Conservation (phyloP, 2,888 invertebrate genomes). For the Andricus curvator region DNA sequence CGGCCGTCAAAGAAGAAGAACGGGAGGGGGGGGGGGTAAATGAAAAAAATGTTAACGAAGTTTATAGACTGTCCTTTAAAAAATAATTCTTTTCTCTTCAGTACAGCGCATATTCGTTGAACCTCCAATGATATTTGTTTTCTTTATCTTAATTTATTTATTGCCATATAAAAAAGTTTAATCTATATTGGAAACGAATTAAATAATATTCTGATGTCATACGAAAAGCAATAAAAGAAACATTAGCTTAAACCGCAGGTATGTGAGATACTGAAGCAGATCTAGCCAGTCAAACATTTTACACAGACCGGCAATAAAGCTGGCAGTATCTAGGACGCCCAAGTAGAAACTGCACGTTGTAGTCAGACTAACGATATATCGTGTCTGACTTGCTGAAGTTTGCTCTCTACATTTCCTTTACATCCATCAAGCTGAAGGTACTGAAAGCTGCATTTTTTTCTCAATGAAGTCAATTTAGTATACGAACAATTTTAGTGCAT, state of each 20-base stretch:
- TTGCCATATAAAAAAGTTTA: background rate
- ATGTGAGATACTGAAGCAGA: background rate
- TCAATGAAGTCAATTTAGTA: background rate
- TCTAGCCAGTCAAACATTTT: background rate
- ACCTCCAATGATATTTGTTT: background rate
- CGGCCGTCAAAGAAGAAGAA: too few species aligned
- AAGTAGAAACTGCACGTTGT: conserved; percentile 23
- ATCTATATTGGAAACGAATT: background rate
- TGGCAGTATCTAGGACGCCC: conserved; percentile 10
- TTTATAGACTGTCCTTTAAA: too few species aligned
- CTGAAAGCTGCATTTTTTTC: conserved; percentile 6
- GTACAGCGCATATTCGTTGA: background rate
- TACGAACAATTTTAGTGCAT: background rate
- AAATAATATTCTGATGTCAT: background rate
- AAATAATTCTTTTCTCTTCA: background rate
- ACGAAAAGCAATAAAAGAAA: background rate
- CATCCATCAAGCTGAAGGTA: background rate
- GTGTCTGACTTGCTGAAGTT: conserved; percentile 5
- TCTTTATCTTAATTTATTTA: too few species aligned
- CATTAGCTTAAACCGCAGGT: background rate
- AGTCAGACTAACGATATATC: conserved; percentile 12
- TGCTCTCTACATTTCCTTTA: background rate
- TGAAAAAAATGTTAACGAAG: too few species aligned
- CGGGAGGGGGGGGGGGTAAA: too few species aligned
- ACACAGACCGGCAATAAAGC: conserved; percentile 21